A percentile compares a stretch with the other conserved stretches of the same genome.
phyloP scores from a whole-genome alignment of 2,113 vertebrate genomes.

The Apteryx owenii region DNA sequence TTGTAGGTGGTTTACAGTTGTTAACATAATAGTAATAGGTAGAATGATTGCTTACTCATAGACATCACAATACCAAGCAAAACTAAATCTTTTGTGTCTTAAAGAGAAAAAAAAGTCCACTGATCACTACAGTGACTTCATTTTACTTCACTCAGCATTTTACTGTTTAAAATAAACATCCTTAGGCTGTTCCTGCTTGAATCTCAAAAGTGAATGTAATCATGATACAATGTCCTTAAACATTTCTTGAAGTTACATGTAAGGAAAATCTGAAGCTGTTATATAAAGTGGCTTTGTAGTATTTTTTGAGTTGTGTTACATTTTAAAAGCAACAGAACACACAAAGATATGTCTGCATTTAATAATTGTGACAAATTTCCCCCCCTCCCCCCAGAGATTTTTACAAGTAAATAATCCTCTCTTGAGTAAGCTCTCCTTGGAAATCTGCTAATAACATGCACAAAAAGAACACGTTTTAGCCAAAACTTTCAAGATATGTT shows the following conservation, averaged over 20 bases:
- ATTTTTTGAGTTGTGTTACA: neutral
- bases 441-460: neutral
- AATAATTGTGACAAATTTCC: neutral
- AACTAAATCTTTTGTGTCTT: constrained; percentile 33
- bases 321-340: neutral
- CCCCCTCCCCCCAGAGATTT: neutral
- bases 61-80: constrained; percentile 51
- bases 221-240: neutral
- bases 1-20: constrained; percentile 81
- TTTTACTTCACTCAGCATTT: constrained; percentile 26
- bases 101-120: constrained; percentile 24
- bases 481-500: neutral
- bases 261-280: neutral
- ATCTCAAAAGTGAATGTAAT: constrained; percentile 20
- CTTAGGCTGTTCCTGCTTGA: neutral
- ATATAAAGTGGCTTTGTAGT: neutral
- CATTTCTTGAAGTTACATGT: neutral
- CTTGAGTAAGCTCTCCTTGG: constrained; percentile 37
- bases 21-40: constrained; percentile 76
- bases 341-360: neutral
- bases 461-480: neutral
- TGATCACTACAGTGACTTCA: neutral
- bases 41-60: constrained; percentile 75
- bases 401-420: constrained; percentile 31
- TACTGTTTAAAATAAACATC: constrained; percentile 57